These are phyloP conservation scores for Ictalurus punctatus DNA, from an alignment of 2,113 vertebrate genomes.

Conservation along the genomic window DNA sequence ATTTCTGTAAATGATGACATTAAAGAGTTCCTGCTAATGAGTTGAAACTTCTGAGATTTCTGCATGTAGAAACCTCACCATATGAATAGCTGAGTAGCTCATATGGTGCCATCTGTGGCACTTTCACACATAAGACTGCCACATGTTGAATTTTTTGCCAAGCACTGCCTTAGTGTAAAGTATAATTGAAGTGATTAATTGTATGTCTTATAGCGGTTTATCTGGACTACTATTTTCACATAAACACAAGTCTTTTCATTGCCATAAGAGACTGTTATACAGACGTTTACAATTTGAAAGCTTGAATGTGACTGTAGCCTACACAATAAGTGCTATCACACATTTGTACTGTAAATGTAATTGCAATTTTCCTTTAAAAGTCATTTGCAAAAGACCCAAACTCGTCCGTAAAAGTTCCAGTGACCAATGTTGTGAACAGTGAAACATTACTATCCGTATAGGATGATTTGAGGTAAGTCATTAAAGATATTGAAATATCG, in stretches of 20 bases:
- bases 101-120: background rate
- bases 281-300: background rate
- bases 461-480: background rate
- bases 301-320: background rate
- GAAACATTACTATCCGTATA: background rate
- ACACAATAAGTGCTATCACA: too few relatives aligned
- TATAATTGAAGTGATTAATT: background rate
- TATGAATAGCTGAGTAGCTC: background rate
- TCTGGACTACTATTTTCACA: background rate
- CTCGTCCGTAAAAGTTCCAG: background rate
- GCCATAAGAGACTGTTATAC: background rate
- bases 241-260: background rate
- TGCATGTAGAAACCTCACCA: background rate
- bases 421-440: background rate
- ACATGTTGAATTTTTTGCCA: background rate
- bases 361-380: background rate
- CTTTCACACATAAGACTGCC: background rate
- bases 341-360: background rate
- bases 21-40: background rate
- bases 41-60: background rate
- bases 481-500: background rate
- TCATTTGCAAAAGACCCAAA: background rate
- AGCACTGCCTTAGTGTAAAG: background rate
- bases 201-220: background rate
- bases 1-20: background rate